Base-by-base conservation (phyloP, 2,797 vertebrate species). In the Otolemur crassicaudatus region DNA sequence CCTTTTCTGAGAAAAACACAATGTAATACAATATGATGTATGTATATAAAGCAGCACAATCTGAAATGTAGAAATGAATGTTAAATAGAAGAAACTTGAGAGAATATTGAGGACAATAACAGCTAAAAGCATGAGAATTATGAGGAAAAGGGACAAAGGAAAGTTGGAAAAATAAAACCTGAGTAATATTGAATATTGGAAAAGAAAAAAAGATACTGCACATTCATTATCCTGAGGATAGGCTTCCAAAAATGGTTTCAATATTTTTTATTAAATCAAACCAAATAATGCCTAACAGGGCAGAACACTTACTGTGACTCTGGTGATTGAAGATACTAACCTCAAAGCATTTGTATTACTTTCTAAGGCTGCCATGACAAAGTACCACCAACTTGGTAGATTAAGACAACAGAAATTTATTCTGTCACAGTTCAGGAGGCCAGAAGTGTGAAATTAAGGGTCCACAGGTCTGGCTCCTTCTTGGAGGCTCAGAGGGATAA, bases 251-350 rank as follows among this genome's bases (percentile, higher is more conserved):
- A 67, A 60, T 40, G 22, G n/a, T 20, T 80, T 89, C 43, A 23
- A 22, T 49, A 29, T 88, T 92, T 83, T 90, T 92, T 83, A 85
- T 60, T 92, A 96, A 84, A 73, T 72, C 25, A 90, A 96, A 72
- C 49, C 49, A 73, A 79, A 58, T 67, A 72, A 81, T 12, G 14
- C 5, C 58, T 76, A 91, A 53, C 31, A 82, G 37, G 8, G 19
- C 17, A 34, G 56, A 86, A 65, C 43, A 72, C 11, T 56, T 25
- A 31, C 49, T 6, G 13, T 11, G 83, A 60, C 76, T 31, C 6
- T 40, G 13, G 11, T 65, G 72, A 93, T 2, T 22, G 53, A 77
- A 91, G 23, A 53, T 7, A 37, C 11, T 87, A 69, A 80, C 72
- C 23, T 43, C 2, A 80, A 46, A 7, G 43, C 5, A 46, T 75